phyloP scores from a whole-genome alignment of 64 coral and sea anemone species.

The Pachyseris speciosa region DNA sequence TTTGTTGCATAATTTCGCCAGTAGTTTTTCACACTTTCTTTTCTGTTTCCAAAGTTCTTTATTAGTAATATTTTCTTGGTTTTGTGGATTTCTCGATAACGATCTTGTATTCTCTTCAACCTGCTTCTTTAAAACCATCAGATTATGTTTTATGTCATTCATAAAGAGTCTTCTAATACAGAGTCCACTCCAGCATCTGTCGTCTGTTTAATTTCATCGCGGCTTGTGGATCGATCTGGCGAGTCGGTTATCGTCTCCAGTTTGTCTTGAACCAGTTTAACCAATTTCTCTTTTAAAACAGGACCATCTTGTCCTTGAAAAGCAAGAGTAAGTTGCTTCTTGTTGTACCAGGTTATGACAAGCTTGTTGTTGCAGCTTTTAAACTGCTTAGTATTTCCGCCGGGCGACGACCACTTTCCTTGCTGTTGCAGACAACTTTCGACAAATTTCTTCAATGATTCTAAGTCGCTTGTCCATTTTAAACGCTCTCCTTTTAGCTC shows the following conservation, averaged over 20 bases:
- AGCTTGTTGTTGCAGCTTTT: slow-evolving; percentile 10
- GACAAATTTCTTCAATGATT: not conserved
- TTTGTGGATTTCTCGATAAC: not conserved
- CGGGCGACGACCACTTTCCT: not conserved
- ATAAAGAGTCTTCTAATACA: not conserved
- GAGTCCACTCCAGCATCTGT: not conserved
- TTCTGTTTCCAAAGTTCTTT: not conserved
- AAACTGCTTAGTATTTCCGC: not conserved
- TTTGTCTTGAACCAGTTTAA: not conserved
- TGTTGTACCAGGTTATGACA: slow-evolving; percentile 1
- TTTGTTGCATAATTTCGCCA: not conserved
- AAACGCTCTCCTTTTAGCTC: not conserved
- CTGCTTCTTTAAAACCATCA: not conserved
- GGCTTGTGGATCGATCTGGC: not conserved
- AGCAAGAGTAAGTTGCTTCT: not conserved
- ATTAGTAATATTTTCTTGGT: not conserved
- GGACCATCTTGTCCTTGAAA: not conserved
- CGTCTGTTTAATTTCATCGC: too few species aligned
- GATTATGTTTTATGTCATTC: not conserved
- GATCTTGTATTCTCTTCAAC: not conserved
- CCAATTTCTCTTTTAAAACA: not conserved
- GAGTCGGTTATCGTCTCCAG: not conserved
- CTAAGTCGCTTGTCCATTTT: not conserved
- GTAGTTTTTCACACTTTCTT: not conserved
- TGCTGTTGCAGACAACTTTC: not conserved